phyloP scores from a whole-genome alignment of 2,113 vertebrate genomes.

The Natator depressus region DNA sequence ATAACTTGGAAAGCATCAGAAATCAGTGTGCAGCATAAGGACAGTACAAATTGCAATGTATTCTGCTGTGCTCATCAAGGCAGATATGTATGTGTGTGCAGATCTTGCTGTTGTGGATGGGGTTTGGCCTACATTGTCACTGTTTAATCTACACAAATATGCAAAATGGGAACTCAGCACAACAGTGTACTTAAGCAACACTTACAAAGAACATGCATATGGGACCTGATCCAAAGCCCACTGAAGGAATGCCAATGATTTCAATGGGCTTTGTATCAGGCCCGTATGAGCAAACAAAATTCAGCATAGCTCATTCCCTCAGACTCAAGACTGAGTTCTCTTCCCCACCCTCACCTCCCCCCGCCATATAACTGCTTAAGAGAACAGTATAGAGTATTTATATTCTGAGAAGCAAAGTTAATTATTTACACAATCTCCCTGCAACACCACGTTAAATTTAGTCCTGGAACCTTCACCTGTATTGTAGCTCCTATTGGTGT shows the following conservation, averaged over 20 bases:
- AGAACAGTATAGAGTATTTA: not conserved
- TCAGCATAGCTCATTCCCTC: not conserved
- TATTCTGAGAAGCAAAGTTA: not conserved
- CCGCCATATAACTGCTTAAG: not conserved
- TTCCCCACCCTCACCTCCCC: not conserved
- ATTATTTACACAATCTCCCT: not conserved
- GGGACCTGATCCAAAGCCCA: not conserved
- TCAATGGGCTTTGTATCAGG: not conserved
- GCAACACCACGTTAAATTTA: not conserved
- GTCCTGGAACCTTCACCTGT: accelerated
- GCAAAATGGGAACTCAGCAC: not conserved
- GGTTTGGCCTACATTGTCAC: not conserved
- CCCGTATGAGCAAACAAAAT: not conserved
- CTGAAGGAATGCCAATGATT: not conserved
- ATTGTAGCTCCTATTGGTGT: not conserved
- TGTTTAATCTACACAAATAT: not conserved
- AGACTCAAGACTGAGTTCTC: not conserved
- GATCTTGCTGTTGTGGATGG: not conserved
- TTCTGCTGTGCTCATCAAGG: not conserved
- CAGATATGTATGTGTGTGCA: not conserved
- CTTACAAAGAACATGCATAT: not conserved
- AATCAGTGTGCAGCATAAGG: not conserved
- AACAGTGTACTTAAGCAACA: not conserved
- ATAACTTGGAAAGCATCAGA: not conserved
- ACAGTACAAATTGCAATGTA: not conserved